phyloP scores from a whole-genome alignment of 2,888 invertebrate species.

The Prenolepis imparis region DNA sequence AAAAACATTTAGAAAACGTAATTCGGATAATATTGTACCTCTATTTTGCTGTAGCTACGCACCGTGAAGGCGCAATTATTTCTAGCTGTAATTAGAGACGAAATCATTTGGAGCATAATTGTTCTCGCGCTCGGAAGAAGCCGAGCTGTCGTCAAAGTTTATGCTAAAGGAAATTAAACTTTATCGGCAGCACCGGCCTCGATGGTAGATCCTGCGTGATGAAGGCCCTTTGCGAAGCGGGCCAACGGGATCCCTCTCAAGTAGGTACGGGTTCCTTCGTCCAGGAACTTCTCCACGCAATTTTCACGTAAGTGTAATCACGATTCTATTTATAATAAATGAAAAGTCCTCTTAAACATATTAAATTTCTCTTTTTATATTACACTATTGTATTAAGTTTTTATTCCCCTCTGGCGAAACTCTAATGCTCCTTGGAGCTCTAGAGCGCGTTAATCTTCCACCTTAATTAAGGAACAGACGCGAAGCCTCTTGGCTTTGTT shows the following conservation, averaged over 20 bases:
- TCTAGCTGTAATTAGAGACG: slow-evolving; percentile 39
- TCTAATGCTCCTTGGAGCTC: neutral
- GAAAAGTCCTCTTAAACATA: neutral
- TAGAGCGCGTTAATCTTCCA: neutral
- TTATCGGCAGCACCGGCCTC: slow-evolving; percentile 90
- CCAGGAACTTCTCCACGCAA: slow-evolving; percentile 83
- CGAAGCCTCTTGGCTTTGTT: neutral
- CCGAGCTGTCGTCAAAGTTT: slow-evolving; percentile 56
- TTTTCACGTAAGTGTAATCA: slow-evolving; percentile 81
- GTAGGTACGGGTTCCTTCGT: slow-evolving; percentile 82
- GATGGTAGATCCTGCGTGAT: slow-evolving; percentile 91
- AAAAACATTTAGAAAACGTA: neutral
- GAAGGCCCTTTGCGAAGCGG: slow-evolving; percentile 91
- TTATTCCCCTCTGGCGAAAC: neutral
- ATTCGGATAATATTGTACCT: neutral
- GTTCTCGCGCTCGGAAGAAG: slow-evolving; percentile 45
- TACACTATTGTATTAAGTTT: neutral
- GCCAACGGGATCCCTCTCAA: slow-evolving; percentile 86
- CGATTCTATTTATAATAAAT: slow-evolving; percentile 28
- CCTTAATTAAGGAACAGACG: too few relatives aligned
- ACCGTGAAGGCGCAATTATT: slow-evolving; percentile 45
- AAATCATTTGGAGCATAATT: slow-evolving; percentile 56
- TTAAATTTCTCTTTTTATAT: neutral
- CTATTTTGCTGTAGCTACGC: slow-evolving; percentile 28
- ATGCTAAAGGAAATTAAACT: slow-evolving; percentile 69